Conservation (phyloP, 2,797 vertebrate genomes). For the Dermochelys coriacea region DNA sequence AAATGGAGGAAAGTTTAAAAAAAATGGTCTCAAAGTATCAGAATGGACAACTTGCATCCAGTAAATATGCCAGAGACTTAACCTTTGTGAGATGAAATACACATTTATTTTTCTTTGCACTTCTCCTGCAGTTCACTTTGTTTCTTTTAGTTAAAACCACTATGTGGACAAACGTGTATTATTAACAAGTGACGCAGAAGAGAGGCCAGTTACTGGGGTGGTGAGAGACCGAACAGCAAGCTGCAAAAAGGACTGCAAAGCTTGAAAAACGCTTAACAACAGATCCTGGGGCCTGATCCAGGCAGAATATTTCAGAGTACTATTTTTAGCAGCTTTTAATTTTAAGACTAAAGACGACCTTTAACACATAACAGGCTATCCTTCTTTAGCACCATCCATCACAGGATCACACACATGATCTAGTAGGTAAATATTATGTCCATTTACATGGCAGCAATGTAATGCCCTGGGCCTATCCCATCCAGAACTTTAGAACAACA, state of each 20-base stretch:
- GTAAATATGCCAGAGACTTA: constrained; percentile 76
- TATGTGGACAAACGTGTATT: neutral
- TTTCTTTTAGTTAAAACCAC: constrained; percentile 36
- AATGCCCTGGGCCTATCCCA: neutral
- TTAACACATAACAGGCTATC: neutral
- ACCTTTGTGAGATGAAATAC: constrained; percentile 74
- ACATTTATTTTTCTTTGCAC: constrained; percentile 77
- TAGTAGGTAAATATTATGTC: neutral
- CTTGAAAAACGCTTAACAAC: neutral
- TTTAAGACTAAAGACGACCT: neutral
- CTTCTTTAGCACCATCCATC: neutral
- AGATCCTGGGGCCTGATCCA: too few species aligned
- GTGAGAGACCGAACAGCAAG: neutral
- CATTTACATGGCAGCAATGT: neutral
- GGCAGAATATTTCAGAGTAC: neutral
- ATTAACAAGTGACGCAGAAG: neutral
- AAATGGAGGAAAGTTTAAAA: constrained; percentile 41
- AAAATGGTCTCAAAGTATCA: constrained; percentile 59
- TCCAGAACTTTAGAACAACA: neutral
- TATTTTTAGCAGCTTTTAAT: neutral
- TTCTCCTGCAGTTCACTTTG: neutral
- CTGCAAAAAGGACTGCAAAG: neutral
- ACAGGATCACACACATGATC: neutral
- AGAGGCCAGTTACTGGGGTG: neutral
- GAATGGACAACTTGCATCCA: constrained; percentile 75